These are phyloP conservation scores for Rhinoraja longicauda DNA, from an alignment of 2,797 vertebrate genomes.

Conservation along the genomic window DNA sequence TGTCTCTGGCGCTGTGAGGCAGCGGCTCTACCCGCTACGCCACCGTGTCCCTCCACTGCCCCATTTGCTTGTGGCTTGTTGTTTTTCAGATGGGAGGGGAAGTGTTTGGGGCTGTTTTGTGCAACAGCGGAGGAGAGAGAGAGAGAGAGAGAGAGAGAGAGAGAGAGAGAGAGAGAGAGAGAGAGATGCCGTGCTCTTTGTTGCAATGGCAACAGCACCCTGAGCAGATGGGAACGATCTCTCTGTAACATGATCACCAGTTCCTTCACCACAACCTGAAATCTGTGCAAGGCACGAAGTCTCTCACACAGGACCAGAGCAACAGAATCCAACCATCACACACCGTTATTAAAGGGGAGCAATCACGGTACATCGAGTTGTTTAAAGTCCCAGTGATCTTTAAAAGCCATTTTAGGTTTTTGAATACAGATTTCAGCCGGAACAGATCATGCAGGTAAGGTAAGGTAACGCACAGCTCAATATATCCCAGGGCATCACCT, in stretches of 20 bases:
- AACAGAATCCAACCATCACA: not conserved
- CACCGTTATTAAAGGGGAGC: not conserved
- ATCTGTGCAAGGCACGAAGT: not conserved
- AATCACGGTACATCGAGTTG: not conserved
- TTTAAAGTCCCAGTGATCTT: not conserved
- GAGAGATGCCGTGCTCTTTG: not conserved
- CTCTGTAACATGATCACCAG: not conserved
- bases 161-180: too few species aligned
- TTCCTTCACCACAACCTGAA: not conserved
- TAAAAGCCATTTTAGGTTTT: conserved; percentile 2
- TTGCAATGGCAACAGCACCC: not conserved
- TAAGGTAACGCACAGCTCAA: conserved; percentile 11
- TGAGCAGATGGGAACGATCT: conserved; percentile 5
- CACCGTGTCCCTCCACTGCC: too few species aligned
- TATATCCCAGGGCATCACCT: not conserved
- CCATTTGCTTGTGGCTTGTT: too few species aligned
- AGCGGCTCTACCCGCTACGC: too few species aligned
- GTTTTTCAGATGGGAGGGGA: too few species aligned
- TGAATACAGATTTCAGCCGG: conserved; percentile 1
- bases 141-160: too few species aligned
- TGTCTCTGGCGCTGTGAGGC: too few species aligned
- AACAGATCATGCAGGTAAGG: not conserved
- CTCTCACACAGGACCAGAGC: not conserved
- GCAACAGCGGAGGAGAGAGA: too few species aligned
- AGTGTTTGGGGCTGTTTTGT: too few species aligned